Conservation (phyloP, 1,140 invertebrate species). For the Agrypnia vestita region DNA sequence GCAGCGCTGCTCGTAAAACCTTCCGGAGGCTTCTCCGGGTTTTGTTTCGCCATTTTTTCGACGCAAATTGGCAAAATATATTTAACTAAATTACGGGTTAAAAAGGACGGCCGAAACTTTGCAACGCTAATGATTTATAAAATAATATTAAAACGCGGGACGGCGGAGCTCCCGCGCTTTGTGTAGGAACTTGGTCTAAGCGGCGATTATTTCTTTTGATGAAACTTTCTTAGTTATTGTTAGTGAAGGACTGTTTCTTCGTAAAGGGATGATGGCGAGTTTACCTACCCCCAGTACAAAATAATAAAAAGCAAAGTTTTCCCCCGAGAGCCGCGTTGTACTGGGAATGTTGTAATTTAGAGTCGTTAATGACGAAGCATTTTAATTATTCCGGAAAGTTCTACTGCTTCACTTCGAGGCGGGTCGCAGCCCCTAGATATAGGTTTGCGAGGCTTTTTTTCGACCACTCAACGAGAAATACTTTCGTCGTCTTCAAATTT, state of each 20-base stretch:
- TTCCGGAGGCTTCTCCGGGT: conserved; percentile 13
- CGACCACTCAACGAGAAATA: too few relatives aligned
- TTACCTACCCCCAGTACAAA: background rate
- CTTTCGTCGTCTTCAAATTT: too few relatives aligned
- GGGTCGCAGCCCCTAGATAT: too few relatives aligned
- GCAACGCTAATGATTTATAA: conserved; percentile 30
- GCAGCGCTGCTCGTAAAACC: conserved; percentile 23
- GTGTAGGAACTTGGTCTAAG: background rate
- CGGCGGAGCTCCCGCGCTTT: background rate
- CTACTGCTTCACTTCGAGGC: too few relatives aligned
- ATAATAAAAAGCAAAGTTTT: background rate
- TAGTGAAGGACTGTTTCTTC: background rate
- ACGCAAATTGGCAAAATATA: conserved; percentile 39
- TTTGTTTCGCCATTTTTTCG: conserved; percentile 33
- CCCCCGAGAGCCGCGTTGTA: too few relatives aligned
- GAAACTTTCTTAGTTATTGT: conserved; percentile 6
- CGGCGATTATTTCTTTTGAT: conserved; percentile 21
- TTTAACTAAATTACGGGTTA: conserved; percentile 31
- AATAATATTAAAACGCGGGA: conserved; percentile 34
- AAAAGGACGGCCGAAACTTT: conserved; percentile 3
- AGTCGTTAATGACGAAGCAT: too few relatives aligned
- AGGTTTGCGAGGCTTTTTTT: too few relatives aligned
- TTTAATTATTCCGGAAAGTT: too few relatives aligned
- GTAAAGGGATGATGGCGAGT: background rate
- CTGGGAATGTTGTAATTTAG: too few relatives aligned